phyloP scores from a whole-genome alignment of 2,888 invertebrate species.

The Thymelicus sylvestris region DNA sequence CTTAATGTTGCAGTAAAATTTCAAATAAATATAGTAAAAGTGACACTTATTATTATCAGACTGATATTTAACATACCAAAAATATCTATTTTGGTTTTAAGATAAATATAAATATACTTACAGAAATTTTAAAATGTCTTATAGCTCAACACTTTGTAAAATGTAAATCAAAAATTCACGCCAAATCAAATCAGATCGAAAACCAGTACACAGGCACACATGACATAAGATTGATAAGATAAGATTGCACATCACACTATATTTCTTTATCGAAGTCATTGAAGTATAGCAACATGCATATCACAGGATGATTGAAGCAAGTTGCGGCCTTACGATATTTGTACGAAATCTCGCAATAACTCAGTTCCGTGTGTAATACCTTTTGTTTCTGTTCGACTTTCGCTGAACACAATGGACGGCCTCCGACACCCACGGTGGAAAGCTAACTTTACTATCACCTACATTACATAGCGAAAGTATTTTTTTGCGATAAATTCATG shows the following conservation, averaged over 20 bases:
- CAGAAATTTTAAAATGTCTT: too few species aligned
- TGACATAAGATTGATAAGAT: too few species aligned
- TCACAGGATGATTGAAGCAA: not conserved
- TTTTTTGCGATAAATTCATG: constrained; percentile 61
- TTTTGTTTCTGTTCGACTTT: constrained; percentile 75
- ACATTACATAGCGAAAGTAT: constrained; percentile 70
- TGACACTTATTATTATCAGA: not conserved
- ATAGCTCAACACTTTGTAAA: too few species aligned
- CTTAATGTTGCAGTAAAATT: not conserved
- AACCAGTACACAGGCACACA: too few species aligned
- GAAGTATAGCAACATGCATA: not conserved
- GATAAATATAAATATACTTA: too few species aligned
- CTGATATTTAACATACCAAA: too few species aligned
- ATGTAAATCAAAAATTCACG: too few species aligned
- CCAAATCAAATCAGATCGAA: too few species aligned
- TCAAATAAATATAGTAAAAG: not conserved
- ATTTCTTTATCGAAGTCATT: not conserved
- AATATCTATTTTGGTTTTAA: too few species aligned
- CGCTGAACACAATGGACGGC: constrained; percentile 69
- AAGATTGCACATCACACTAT: not conserved
- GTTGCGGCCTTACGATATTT: constrained; percentile 6
- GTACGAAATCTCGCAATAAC: constrained; percentile 41
- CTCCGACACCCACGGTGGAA: constrained; percentile 72
- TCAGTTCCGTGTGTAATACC: constrained; percentile 53
- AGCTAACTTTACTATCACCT: constrained; percentile 57